Base-by-base conservation (phyloP, 1,140 invertebrate species). In the Micrasema minimum region DNA sequence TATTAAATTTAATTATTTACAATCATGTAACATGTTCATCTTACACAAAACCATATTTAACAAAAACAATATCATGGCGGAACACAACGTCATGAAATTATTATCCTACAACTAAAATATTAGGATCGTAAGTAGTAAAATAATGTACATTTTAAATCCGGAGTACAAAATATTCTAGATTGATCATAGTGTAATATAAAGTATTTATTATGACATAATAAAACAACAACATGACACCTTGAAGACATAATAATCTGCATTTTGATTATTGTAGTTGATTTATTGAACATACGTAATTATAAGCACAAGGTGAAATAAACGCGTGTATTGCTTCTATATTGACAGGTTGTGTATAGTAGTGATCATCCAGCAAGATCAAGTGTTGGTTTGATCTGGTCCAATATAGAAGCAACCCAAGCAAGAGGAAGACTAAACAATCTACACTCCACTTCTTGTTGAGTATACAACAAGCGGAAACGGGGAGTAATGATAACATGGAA, bases 401-500 rank as follows among this genome's bases (percentile, higher is more conserved):
- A 59, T 41, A 43, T 51, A 14, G 18, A 43, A 7, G 55, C 37
- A 59, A 26, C 18, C 11, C 50, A 53, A 7, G 7, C 35, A 16
- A 9, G 11, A 59, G 55, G 55, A 59, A 38, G 55, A 53, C 50
- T 53, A 53, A 20, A 50, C 46, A 3, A 53, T 41, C 37, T 11
- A 41, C 51, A 20, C 37, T 59, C 35, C 55, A 12, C 20, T 53
- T 11, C 20, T 53, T 11, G 55, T n/a, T 22, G 12, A 46, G 41
- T 22, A 41, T 12, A n/a, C 16, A 41, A 61, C 35, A 23, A 41
- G 22, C 59, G 41, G n/a, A n/a, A n/a, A n/a, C n/a, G 59, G 59
- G n/a, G 31, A 22, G 55, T 64, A 46, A 46, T 20, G 31, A 55
- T 64, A 70, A 70, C 48, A 70, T 70, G 68, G 68, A 70, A 70